Percentiles rank a stretch among this genome's conserved stretches.
Evolutionary conservation across 2,888 invertebrate genomes (phyloP).

Genomic region (Orchesellides sinensis): DNA sequence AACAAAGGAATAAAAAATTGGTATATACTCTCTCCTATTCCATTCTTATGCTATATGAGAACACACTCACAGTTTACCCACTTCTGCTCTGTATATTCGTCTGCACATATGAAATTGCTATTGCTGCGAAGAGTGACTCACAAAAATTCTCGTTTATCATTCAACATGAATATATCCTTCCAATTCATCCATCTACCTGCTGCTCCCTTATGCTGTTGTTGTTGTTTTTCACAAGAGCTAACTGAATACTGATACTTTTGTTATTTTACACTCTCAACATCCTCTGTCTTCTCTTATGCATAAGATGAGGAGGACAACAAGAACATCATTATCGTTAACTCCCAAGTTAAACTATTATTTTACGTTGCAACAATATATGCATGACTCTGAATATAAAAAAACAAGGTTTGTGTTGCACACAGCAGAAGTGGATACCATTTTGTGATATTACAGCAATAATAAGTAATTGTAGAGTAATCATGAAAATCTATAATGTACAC

Average conservation of each 20-base stretch:
- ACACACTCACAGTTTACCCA: too few relatives aligned
- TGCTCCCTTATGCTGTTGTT: constrained; percentile 3
- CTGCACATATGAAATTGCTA: too few relatives aligned
- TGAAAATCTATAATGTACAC: neutral
- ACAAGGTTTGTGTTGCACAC: neutral
- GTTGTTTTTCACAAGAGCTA: neutral
- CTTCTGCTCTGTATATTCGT: too few relatives aligned
- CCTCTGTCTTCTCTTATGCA: neutral
- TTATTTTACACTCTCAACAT: too few relatives aligned
- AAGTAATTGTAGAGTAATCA: constrained; percentile 3
- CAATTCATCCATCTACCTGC: constrained; percentile 14
- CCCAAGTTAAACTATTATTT: neutral
- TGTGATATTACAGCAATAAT: constrained; percentile 1
- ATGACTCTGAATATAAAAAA: too few relatives aligned
- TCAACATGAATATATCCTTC: neutral
- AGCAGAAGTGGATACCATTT: neutral
- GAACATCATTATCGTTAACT: neutral
- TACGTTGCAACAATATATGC: neutral
- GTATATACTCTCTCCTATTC: neutral
- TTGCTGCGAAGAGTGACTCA: constrained; percentile 13
- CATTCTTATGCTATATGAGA: too few relatives aligned
- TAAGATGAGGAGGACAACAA: constrained; percentile 1
- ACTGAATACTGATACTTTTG: neutral
- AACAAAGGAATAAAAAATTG: constrained; percentile 26
- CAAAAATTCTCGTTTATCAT: constrained; percentile 42